phyloP scores from a whole-genome alignment of 2,797 vertebrate species.

The Amniataba percoides region DNA sequence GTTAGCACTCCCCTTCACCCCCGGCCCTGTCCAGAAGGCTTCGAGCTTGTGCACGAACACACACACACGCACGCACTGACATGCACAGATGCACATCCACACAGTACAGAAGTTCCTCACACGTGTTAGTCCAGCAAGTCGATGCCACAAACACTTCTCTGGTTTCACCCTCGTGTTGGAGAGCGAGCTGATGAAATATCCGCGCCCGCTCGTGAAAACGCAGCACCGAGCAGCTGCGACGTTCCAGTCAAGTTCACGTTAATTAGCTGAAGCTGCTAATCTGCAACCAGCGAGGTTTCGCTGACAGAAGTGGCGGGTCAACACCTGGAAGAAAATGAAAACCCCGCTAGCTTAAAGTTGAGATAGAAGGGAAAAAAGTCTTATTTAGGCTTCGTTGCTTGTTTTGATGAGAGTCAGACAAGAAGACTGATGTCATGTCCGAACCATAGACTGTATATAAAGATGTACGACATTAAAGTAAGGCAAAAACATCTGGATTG shows the following conservation, averaged over 20 bases:
- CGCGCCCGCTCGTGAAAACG: conserved; percentile 35
- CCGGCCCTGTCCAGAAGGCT: conserved; percentile 98
- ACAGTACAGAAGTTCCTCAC: conserved; percentile 45
- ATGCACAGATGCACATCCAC: conserved; percentile 49
- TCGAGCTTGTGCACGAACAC: conserved; percentile 66
- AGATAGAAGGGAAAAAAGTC: no score
- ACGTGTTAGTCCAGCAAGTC: conserved; percentile 71
- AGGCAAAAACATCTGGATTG: no score
- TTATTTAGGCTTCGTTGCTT: neutral
- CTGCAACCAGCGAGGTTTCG: neutral
- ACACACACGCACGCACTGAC: conserved; percentile 27
- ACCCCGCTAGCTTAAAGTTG: no score
- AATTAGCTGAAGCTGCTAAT: neutral
- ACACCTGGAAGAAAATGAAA: no score
- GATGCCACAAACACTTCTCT: conserved; percentile 48
- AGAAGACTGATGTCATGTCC: no score
- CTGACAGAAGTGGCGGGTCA: neutral
- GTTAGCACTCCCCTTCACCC: conserved; percentile 99
- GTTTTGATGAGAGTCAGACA: no score
- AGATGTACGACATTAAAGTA: no score
- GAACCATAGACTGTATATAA: no score
- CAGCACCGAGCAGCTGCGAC: neutral
- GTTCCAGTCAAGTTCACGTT: neutral
- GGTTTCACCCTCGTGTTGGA: conserved; percentile 12
- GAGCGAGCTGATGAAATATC: conserved; percentile 50